These are phyloP conservation scores for Artemia franciscana DNA, from an alignment of 1,140 invertebrate genomes.

Conservation along the genomic window DNA sequence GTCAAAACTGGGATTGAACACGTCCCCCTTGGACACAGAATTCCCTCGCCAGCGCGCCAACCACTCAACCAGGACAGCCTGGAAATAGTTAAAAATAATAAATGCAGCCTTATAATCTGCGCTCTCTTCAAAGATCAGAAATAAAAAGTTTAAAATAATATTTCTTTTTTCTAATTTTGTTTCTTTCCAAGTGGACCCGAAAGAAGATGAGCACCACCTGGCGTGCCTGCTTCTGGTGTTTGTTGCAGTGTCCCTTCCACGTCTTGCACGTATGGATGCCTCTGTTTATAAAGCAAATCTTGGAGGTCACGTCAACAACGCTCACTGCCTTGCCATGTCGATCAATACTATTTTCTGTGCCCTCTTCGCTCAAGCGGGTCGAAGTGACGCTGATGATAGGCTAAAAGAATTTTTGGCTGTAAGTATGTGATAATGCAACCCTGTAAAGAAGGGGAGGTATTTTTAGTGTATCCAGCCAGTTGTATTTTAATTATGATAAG, in stretches of 20 bases:
- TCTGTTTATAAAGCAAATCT: slow-evolving; percentile 71
- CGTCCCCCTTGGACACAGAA: neutral
- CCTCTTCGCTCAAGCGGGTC: slow-evolving; percentile 79
- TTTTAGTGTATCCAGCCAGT: neutral
- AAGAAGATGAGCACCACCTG: slow-evolving; percentile 78
- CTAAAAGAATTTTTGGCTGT: slow-evolving; percentile 94
- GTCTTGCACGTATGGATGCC: slow-evolving; percentile 68
- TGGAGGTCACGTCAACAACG: slow-evolving; percentile 91
- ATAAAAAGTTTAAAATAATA: too few species aligned
- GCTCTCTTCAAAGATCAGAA: too few species aligned
- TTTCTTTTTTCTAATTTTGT: neutral
- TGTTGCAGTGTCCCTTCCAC: slow-evolving; percentile 89
- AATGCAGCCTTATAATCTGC: neutral
- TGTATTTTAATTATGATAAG: neutral
- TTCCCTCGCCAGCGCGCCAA: too few species aligned
- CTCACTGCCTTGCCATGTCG: slow-evolving; percentile 85
- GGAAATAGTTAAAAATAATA: neutral
- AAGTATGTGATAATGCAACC: too few species aligned
- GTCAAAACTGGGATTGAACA: too few species aligned
- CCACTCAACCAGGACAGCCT: too few species aligned
- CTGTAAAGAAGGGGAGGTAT: too few species aligned
- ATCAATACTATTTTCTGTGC: slow-evolving; percentile 93
- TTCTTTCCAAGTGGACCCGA: slow-evolving; percentile 26
- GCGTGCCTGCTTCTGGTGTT: slow-evolving; percentile 96
- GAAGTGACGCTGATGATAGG: slow-evolving; percentile 83